Percentiles rank a stretch among this genome's conserved stretches.
phyloP scores from a whole-genome alignment of 2,797 vertebrate genomes.

The Takifugu rubripes region DNA sequence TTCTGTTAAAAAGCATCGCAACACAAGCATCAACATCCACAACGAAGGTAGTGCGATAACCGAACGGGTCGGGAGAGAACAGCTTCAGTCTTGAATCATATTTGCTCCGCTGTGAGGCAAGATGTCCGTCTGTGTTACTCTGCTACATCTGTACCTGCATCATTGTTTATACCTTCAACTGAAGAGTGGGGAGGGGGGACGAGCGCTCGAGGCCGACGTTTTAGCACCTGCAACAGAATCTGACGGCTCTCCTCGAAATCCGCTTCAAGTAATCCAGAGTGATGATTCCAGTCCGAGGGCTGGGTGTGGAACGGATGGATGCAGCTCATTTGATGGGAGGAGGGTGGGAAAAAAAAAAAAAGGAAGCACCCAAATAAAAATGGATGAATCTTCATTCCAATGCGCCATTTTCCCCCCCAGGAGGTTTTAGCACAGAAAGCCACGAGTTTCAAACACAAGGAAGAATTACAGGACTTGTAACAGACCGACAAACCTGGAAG shows the following conservation, averaged over 20 bases:
- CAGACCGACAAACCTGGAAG: slow-evolving; percentile 72
- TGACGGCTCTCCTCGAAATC: slow-evolving; percentile 23
- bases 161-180: slow-evolving; percentile 29
- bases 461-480: slow-evolving; percentile 56
- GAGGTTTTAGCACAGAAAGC: slow-evolving; percentile 55
- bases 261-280: slow-evolving; percentile 75
- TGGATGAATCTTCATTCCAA: background rate
- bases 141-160: slow-evolving; percentile 50
- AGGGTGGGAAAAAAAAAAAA: background rate
- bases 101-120: slow-evolving; percentile 25
- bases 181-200: background rate
- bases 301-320: slow-evolving; percentile 49
- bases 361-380: slow-evolving; percentile 27
- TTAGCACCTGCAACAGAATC: slow-evolving; percentile 31
- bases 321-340: slow-evolving; percentile 17
- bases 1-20: slow-evolving; percentile 47
- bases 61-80: slow-evolving; percentile 9
- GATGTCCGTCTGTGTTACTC: slow-evolving; percentile 9
- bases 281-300: slow-evolving; percentile 66
- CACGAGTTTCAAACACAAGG: slow-evolving; percentile 54
- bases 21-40: slow-evolving; percentile 20
- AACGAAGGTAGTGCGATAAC: slow-evolving; percentile 19
- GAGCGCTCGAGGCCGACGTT: slow-evolving; percentile 12
- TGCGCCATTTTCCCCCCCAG: slow-evolving; percentile 16
- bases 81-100: slow-evolving; percentile 7